Evolutionary conservation across 2,113 vertebrate species (phyloP).

Genomic region (Chaetops frenatus): DNA sequence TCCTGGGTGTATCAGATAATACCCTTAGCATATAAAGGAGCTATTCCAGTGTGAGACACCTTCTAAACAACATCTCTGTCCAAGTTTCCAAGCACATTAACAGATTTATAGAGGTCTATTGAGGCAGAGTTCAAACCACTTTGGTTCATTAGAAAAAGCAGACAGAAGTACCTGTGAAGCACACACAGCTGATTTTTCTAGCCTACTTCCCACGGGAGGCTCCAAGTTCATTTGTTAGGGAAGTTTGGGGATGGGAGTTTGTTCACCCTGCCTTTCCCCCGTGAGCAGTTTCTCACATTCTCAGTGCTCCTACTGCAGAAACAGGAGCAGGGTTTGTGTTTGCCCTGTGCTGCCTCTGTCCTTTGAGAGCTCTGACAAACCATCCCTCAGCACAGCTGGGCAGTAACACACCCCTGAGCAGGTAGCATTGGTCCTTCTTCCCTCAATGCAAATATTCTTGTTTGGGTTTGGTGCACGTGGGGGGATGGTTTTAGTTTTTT

Average conservation of each 20-base stretch:
- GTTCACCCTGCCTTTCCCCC: neutral
- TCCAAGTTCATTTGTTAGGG: neutral
- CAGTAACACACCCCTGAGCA: neutral
- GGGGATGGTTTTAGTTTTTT: neutral
- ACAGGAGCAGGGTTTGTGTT: neutral
- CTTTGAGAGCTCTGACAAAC: neutral
- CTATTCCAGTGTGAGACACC: neutral
- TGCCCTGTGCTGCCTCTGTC: neutral
- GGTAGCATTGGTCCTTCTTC: neutral
- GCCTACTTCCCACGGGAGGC: neutral
- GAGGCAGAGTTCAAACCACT: neutral
- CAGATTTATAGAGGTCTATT: neutral
- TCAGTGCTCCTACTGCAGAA: neutral
- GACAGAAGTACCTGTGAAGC: neutral
- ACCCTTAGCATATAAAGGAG: neutral
- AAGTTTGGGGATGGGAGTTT: neutral
- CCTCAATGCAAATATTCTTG: neutral
- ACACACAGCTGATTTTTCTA: neutral
- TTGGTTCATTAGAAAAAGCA: neutral
- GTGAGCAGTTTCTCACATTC: neutral
- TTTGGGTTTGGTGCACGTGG: neutral
- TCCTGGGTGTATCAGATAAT: slow-evolving; percentile 19
- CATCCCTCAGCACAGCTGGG: neutral
- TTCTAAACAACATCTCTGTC: neutral
- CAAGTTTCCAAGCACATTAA: neutral